phyloP scores from a whole-genome alignment of 1,140 invertebrate species.

The Penaeus chinensis region DNA sequence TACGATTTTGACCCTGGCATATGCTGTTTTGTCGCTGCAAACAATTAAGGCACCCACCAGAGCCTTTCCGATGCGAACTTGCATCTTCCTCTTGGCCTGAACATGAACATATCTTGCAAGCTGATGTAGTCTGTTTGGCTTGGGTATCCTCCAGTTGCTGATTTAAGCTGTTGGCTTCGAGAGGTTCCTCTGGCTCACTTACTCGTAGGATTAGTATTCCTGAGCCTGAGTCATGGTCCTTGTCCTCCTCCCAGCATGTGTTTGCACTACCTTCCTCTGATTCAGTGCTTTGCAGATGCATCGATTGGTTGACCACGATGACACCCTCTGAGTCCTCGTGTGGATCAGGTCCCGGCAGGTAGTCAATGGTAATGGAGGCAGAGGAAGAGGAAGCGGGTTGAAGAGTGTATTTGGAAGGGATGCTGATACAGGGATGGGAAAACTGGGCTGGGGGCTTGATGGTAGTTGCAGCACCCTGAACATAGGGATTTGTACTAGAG shows the following conservation, averaged over 20 bases:
- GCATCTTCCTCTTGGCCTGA: constrained; percentile 9
- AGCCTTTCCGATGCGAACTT: constrained; percentile 15
- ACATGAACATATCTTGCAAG: constrained; percentile 32
- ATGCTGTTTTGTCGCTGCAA: constrained; percentile 49
- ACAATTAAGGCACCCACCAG: constrained; percentile 52
- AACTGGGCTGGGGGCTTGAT: too few relatives aligned
- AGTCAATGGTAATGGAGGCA: constrained; percentile 51
- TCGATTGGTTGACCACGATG: constrained; percentile 43
- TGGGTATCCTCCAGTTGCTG: constrained; percentile 41
- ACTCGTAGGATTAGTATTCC: constrained; percentile 51
- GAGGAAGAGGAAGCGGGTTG: constrained; percentile 38
- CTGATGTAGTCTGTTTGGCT: background rate
- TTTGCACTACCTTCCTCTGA: background rate
- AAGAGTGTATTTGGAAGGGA: background rate
- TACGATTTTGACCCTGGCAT: background rate
- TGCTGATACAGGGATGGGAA: constrained; percentile 4
- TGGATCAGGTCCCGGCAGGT: constrained; percentile 47
- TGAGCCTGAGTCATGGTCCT: constrained; percentile 40
- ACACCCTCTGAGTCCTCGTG: constrained; percentile 47
- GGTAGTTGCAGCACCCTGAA: too few relatives aligned
- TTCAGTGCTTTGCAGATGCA: background rate
- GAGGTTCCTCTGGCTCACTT: constrained; percentile 36
- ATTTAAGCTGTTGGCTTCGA: constrained; percentile 32
- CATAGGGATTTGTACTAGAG: too few relatives aligned
- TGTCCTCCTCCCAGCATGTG: background rate